Evolutionary conservation across 2,888 invertebrate genomes (phyloP).

Genomic region (Orthosia cruda): DNA sequence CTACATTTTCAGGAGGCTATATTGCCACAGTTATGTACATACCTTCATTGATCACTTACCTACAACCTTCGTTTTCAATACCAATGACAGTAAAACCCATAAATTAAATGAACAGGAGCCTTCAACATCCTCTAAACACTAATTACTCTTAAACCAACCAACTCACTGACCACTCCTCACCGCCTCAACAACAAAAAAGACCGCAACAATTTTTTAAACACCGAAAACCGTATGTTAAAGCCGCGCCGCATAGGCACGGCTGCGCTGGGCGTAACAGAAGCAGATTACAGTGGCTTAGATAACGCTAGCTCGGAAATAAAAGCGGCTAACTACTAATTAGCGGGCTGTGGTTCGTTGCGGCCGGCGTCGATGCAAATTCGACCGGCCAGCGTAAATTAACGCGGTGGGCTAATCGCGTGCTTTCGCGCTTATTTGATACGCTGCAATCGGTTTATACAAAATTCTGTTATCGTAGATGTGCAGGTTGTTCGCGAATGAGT

Average conservation of each 20-base stretch:
- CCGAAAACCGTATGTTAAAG: slow-evolving; percentile 52
- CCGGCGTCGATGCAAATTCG: slow-evolving; percentile 82
- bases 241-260: slow-evolving; percentile 41
- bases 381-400: slow-evolving; percentile 78
- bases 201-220: slow-evolving; percentile 52
- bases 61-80: no score
- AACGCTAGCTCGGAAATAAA: slow-evolving; percentile 89
- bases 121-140: background rate
- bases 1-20: no score
- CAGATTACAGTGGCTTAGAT: slow-evolving; percentile 88
- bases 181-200: slow-evolving; percentile 17
- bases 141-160: slow-evolving; percentile 6
- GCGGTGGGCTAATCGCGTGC: slow-evolving; percentile 68
- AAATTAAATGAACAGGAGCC: no score
- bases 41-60: no score
- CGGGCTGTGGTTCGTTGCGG: slow-evolving; percentile 70
- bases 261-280: slow-evolving; percentile 80
- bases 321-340: slow-evolving; percentile 89
- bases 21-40: no score
- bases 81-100: no score
- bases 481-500: slow-evolving; percentile 51
- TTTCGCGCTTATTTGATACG: slow-evolving; percentile 67
- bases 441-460: slow-evolving; percentile 65
- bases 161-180: background rate
- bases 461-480: slow-evolving; percentile 66